These are phyloP conservation scores for Pseudobourletiella spinata DNA, from an alignment of 1,140 invertebrate species.

Conservation along the genomic window DNA sequence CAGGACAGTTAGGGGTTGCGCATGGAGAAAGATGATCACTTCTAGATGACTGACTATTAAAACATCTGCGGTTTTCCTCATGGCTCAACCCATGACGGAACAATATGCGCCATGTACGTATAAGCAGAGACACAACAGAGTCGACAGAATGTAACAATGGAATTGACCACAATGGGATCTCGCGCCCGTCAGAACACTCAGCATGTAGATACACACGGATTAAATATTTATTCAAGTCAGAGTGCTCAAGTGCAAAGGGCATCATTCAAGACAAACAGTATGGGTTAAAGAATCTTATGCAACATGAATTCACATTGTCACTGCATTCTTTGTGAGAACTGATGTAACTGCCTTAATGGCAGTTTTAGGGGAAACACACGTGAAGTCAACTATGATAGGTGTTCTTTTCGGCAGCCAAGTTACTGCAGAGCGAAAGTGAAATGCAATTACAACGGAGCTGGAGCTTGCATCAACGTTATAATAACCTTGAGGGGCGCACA, in stretches of 20 bases:
- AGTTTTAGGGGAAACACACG: too few species aligned
- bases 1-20: background rate
- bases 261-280: conserved; percentile 4
- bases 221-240: conserved; percentile 5
- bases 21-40: conserved; percentile 2
- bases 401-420: too few species aligned
- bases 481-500: too few species aligned
- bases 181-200: background rate
- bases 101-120: too few species aligned
- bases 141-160: background rate
- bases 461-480: too few species aligned
- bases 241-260: conserved; percentile 2
- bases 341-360: too few species aligned
- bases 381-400: too few species aligned
- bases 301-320: too few species aligned
- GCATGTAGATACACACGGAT: background rate
- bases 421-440: too few species aligned
- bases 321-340: too few species aligned
- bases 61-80: conserved; percentile 1
- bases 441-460: too few species aligned
- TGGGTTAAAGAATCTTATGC: background rate
- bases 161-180: background rate
- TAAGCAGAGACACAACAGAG: background rate
- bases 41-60: conserved; percentile 3
- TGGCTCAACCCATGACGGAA: too few species aligned